phyloP scores from a whole-genome alignment of 2,113 vertebrate species.

The Ivindomyrus marchei region DNA sequence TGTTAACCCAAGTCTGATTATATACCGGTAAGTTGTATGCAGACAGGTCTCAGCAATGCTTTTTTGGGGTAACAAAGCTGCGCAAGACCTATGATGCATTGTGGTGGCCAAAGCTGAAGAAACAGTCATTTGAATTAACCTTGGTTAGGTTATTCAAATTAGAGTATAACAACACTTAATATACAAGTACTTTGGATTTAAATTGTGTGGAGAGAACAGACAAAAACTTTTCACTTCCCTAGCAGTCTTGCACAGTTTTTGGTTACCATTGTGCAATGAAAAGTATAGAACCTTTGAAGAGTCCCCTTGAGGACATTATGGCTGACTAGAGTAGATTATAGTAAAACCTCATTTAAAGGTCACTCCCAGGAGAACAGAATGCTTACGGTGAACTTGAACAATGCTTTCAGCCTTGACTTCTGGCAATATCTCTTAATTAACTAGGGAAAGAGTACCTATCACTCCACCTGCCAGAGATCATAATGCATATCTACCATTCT shows the following conservation, averaged over 20 bases:
- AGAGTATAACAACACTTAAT: background rate
- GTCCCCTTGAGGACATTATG: background rate
- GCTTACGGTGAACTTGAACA: background rate
- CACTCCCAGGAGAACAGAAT: constrained; percentile 5
- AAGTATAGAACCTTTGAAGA: background rate
- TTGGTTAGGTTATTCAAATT: background rate
- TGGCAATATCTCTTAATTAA: constrained; percentile 14
- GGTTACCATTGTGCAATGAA: background rate
- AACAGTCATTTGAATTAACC: background rate
- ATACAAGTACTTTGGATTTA: background rate
- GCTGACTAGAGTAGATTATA: background rate
- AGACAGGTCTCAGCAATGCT: background rate
- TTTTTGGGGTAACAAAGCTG: background rate
- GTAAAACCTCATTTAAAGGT: background rate
- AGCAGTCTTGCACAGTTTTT: background rate
- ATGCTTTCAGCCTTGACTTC: background rate
- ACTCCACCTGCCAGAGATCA: constrained; percentile 2
- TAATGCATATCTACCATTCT: background rate
- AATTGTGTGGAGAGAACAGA: background rate
- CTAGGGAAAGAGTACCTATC: background rate
- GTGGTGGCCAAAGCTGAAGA: background rate
- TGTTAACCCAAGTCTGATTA: background rate
- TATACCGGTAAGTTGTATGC: background rate
- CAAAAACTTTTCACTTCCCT: background rate
- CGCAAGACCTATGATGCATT: background rate